Evolutionary conservation across 2,797 vertebrate species (phyloP).

Genomic region (Girardinus metallicus): DNA sequence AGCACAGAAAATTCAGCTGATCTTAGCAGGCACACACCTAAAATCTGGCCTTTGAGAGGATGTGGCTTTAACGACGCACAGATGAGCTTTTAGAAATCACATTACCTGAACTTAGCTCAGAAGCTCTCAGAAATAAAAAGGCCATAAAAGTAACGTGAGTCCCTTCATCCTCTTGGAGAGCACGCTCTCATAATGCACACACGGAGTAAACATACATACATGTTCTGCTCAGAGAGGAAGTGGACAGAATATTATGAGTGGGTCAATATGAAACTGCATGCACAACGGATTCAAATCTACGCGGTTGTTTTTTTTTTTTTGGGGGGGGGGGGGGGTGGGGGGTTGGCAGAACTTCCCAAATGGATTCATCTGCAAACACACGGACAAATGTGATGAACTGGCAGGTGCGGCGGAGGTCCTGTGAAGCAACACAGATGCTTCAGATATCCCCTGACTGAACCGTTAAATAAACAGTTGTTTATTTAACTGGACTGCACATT

Average conservation of each 20-base stretch:
- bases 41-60: conserved; percentile 32
- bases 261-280: conserved; percentile 18
- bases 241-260: conserved; percentile 27
- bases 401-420: conserved; percentile 46
- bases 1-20: not conserved
- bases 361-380: conserved; percentile 43
- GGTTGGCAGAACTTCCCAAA: conserved; percentile 13
- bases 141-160: conserved; percentile 74
- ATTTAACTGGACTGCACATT: conserved; percentile 31
- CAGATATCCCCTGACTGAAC: conserved; percentile 35
- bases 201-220: conserved; percentile 50
- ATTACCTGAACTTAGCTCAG: conserved; percentile 62
- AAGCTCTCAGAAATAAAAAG: conserved; percentile 62
- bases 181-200: conserved; percentile 35
- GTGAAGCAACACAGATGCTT: conserved; percentile 28
- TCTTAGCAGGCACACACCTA: conserved; percentile 20
- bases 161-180: conserved; percentile 44
- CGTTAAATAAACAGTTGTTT: conserved; percentile 58
- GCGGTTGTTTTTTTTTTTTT: not conserved
- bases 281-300: conserved; percentile 8
- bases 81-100: conserved; percentile 60
- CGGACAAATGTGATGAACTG: conserved; percentile 50
- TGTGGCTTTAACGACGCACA: conserved; percentile 50
- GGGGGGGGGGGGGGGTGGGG: not conserved
- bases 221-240: conserved; percentile 49